These are phyloP conservation scores for Coregonus clupeaformis DNA, from an alignment of 2,113 vertebrate genomes.

Conservation along the genomic window DNA sequence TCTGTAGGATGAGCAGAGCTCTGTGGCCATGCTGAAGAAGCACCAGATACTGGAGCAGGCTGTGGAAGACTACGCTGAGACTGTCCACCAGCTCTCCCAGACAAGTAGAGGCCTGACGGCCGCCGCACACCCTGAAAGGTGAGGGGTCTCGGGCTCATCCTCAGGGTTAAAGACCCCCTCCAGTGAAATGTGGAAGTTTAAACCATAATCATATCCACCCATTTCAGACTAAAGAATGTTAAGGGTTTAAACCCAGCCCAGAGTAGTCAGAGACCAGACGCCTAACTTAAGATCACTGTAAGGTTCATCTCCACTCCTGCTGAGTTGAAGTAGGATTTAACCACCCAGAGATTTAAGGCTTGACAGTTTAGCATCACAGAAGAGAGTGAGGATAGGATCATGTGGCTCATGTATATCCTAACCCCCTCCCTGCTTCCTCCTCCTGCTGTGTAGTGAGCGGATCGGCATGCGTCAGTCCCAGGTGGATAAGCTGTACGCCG, in stretches of 20 bases:
- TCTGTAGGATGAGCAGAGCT: conserved; percentile 93
- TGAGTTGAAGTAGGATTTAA: neutral
- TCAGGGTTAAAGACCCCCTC: neutral
- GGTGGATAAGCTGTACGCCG: conserved; percentile 96
- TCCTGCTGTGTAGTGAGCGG: conserved; percentile 79
- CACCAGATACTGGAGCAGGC: conserved; percentile 99
- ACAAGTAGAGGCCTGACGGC: conserved; percentile 95
- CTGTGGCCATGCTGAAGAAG: conserved; percentile 98
- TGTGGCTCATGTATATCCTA: neutral
- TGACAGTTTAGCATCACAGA: too few species aligned
- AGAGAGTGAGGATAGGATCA: neutral
- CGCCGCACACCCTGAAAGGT: conserved; percentile 93
- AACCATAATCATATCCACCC: too few species aligned
- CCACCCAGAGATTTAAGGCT: neutral
- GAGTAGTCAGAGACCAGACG: too few species aligned
- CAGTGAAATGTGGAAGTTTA: neutral
- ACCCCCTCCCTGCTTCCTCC: neutral
- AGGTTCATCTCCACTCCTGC: neutral
- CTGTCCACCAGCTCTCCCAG: conserved; percentile 95
- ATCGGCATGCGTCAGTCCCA: conserved; percentile 99
- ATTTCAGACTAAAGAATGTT: too few species aligned
- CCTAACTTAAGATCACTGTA: neutral
- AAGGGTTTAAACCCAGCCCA: too few species aligned
- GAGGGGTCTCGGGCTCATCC: conserved; percentile 9
- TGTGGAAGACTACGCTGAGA: conserved; percentile 97